Evolutionary conservation across 1,140 invertebrate genomes (phyloP), one percentile per base, ranked within the genome.

Genomic region (Anoplolepis gracilipes): DNA sequence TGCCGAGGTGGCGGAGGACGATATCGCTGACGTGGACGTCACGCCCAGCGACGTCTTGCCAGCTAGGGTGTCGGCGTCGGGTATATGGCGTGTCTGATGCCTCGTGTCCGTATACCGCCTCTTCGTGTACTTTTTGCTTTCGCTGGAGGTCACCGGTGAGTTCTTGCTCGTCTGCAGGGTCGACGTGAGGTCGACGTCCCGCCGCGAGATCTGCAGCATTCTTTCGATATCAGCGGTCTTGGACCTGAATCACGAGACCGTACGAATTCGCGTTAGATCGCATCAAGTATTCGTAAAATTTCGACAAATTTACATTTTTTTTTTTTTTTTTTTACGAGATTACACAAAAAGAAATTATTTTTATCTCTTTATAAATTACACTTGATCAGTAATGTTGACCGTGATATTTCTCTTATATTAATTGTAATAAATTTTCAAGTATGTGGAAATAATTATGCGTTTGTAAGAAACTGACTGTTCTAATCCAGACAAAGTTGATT

Each of bases 201-300:
- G 88, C 22, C 92, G 87, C 0, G 91, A 86, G 86, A 95, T 94
- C 28, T 94, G 95, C 28, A 96, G 72, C 92, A 96, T 96, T 88
- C 96, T 95, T 88, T 97, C 96, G 86, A 97, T 96, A 85, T 97
- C 96, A 0, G 96, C 96, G 0, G 96, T 97, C 92, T 96, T 97
- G 4, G 96, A 97, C 86, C 96, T 95, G 79, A 30, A 90, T 81
- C 49, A 81, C 33, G 36, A 22, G 49, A 55, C 33, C 22, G 49
- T 11, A n/a, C 7, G 4, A 19, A 49, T 46, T 49, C 19, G 28
- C 30, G 57, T 78, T 53, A 70, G 16, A 22, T 55, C 5, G 19
- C 30, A 3, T 2, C 16, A 25, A 33, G 11, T 46, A 72, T 19
- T 33, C 2, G 28, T 19, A 55, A 16, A 55, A 55, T 73, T 55